Evolutionary conservation across 2,888 invertebrate genomes (phyloP), one percentile per base, ranked within the genome.

Genomic region (Parnassius glacialis): DNA sequence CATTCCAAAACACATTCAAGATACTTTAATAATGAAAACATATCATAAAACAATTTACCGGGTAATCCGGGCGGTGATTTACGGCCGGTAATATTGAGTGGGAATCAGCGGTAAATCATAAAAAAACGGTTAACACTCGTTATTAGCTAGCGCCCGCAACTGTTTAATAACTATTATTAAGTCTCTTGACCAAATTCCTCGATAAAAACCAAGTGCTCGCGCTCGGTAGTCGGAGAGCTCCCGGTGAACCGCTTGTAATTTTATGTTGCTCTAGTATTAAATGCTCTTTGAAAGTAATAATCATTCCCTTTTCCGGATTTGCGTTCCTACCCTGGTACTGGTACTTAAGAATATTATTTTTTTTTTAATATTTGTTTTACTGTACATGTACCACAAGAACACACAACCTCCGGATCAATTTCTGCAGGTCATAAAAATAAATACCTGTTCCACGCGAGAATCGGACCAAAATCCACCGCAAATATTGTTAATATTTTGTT

Each of bases 121-220:
- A 62, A 88, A 85, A 81, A 81, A 72, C 85, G 84, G 85, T 88
- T 86, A 83, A 83, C 84, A 76, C 80, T 76, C 76, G 78, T 84
- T n/a, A 87, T 89, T 88, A 89, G 87, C 81, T 83, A 85, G 83
- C 84, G 76, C 84, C 74, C 77, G 85, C 84, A 83, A 80, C 84
- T 75, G 76, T 82, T 81, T 90, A 90, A 90, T 90, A 87, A 88
- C 89, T 89, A 84, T 90, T 87, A 90, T 90, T 90, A 89, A 80
- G 80, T 73, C 78, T 80, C 84, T 82, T 82, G 81, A 86, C 84
- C 80, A 84, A 86, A 87, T 84, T 84, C 84, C 79, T 75, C 73
- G 76, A 84, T 85, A 83, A 83, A 70, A 71, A 82, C 82, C 79
- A 82, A 77, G 70, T 74, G 75, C 72, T 75, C 74, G 74, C 72